Evolutionary conservation across 2,888 invertebrate species (phyloP).

Genomic region (Hanleya hanleyi): DNA sequence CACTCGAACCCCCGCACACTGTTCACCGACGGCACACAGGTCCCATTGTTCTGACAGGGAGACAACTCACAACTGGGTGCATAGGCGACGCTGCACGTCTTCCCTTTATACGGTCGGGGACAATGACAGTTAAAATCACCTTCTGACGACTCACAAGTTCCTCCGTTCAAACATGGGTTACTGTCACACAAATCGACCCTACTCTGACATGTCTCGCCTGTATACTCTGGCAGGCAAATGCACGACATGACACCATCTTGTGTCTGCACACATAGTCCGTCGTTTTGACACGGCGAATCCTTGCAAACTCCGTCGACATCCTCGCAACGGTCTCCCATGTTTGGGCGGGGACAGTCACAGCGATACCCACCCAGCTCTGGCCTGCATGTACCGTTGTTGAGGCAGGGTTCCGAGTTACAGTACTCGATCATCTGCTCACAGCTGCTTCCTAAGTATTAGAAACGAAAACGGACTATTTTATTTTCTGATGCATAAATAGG

Average conservation of each 20-base stretch:
- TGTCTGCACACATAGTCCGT: background rate
- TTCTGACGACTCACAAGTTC: background rate
- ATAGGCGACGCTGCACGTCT: background rate
- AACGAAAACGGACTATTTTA: no score
- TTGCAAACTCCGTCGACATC: background rate
- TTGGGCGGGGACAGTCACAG: background rate
- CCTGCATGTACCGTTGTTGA: background rate
- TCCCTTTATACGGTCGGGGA: background rate
- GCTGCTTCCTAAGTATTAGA: background rate
- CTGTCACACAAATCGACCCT: background rate
- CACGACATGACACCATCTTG: background rate
- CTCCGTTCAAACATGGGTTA: background rate
- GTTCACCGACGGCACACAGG: background rate
- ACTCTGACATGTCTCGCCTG: background rate
- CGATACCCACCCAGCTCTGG: background rate
- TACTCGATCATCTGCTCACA: background rate
- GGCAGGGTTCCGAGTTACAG: background rate
- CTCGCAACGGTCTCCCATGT: background rate
- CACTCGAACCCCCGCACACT: background rate
- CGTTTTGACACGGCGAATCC: background rate
- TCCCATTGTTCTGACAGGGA: slow-evolving; percentile 5
- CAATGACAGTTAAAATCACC: background rate
- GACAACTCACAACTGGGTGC: background rate
- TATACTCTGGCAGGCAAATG: background rate
- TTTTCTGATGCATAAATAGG: no score